These are phyloP conservation scores for Aurelia aurita DNA, from an alignment of 30 jellyfish, hydroid and myxozoan genomes.

Conservation along the genomic window DNA sequence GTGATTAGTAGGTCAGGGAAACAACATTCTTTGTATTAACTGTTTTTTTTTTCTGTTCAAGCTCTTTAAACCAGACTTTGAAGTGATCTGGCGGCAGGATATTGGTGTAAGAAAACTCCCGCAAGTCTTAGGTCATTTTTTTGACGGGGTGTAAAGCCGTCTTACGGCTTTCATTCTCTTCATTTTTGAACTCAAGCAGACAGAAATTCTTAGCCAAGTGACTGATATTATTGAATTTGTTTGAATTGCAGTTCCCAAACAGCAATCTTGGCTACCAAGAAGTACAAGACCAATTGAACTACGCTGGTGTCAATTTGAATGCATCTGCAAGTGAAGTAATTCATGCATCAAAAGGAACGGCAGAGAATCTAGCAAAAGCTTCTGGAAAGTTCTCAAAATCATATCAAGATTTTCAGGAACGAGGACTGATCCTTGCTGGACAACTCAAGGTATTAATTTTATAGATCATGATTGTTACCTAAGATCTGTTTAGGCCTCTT, in stretches of 20 bases:
- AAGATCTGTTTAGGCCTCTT: too few species aligned
- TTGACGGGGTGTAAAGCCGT: too few species aligned
- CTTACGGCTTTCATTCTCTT: too few species aligned
- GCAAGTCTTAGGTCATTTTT: too few species aligned
- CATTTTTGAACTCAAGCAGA: too few species aligned
- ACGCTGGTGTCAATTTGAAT: constrained; percentile 89
- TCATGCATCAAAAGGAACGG: constrained; percentile 94
- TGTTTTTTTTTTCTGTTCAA: too few species aligned
- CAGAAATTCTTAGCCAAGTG: too few species aligned
- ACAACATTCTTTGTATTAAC: too few species aligned
- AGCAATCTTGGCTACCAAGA: constrained; percentile 90
- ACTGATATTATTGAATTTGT: not conserved
- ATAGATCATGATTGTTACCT: not conserved
- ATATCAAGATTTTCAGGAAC: constrained; percentile 92
- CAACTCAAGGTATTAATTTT: constrained; percentile 66
- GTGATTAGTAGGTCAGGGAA: too few species aligned
- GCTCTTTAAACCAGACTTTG: too few species aligned
- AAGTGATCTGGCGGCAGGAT: too few species aligned
- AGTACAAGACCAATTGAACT: constrained; percentile 86
- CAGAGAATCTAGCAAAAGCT: constrained; percentile 88
- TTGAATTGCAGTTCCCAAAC: constrained; percentile 81
- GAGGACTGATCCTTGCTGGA: constrained; percentile 94
- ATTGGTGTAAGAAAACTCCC: too few species aligned
- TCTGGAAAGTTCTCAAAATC: constrained; percentile 96
- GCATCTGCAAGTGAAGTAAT: constrained; percentile 96